Evolutionary conservation across 2,113 vertebrate species (phyloP), one percentile per base, ranked within the genome.

Genomic region (Trichomycterus rosablanca): DNA sequence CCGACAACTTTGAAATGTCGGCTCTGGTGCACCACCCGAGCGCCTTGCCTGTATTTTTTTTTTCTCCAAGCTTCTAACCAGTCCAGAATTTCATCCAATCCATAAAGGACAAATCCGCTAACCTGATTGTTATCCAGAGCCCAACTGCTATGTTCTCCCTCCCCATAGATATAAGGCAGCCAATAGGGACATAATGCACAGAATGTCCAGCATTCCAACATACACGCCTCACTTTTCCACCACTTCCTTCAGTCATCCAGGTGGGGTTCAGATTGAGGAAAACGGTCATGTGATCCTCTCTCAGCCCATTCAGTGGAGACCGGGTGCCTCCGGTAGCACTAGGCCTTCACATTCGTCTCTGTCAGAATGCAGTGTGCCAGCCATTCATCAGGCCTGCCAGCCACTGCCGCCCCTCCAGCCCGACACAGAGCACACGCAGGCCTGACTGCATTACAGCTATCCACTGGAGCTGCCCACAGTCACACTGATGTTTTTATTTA

Each of bases 261-360:
- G 46, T 60, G 63, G 16, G 69, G 67, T 68, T 67, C 67, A 59
- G 61, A 46, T 59, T 78, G 72, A 73, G 74, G 76, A 76, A 78
- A 57, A 68, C 45, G 61, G 61, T 87, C 70, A 45, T 63, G 64
- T 79, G 86, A 83, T 78, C 75, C 62, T 63, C 75, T 80, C 59
- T 54, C 66, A 70, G 56, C 70, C 24, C 72, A 34, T 78, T 82
- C 84, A 76, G 72, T 20, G 14, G 72, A 83, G 79, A 71, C 76
- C 78, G 68, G 60, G 69, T 64, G 75, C 75, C 74, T 84, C 85
- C 66, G 48, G 81, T 71, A 75, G 82, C 81, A 85, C 49, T 48
- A 66, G 77, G 63, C 75, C 53, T 79, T 87, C 88, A 86, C 88
- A 88, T 91, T 86, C 79, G 81, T 93, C 90, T 90, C 83, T 90